phyloP scores from a whole-genome alignment of 2,797 vertebrate species.

The Lepidocolaptes lacrymiger region DNA sequence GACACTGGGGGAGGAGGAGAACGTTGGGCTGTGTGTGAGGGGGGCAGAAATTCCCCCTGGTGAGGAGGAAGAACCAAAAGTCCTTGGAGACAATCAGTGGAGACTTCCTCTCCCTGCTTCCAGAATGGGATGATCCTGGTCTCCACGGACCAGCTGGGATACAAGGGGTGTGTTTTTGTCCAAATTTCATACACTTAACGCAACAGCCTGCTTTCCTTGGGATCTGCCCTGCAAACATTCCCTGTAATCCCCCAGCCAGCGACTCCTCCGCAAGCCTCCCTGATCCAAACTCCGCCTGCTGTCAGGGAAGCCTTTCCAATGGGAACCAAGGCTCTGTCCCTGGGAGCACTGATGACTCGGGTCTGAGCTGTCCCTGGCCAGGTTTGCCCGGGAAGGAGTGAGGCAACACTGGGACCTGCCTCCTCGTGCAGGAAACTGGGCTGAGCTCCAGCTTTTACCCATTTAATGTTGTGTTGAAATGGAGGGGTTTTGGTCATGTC shows the following conservation, averaged over 20 bases:
- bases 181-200: neutral
- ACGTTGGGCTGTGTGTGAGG: neutral
- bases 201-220: neutral
- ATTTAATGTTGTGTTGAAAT: rapidly evolving
- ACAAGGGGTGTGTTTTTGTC: neutral
- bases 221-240: neutral
- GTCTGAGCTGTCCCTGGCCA: neutral
- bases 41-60: neutral
- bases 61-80: neutral
- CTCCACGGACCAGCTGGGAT: neutral
- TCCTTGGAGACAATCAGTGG: neutral
- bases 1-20: neutral
- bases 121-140: neutral
- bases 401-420: neutral
- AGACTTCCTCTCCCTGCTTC: neutral
- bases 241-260: neutral
- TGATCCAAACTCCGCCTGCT: neutral
- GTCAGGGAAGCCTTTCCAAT: neutral
- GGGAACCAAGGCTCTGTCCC: neutral
- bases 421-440: neutral
- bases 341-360: neutral
- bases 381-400: neutral
- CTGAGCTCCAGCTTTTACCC: neutral
- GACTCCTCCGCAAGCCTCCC: neutral
- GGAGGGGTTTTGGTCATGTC: neutral